Conservation (phyloP, 2,888 invertebrate species). For the Diadegma fenestrale region DNA sequence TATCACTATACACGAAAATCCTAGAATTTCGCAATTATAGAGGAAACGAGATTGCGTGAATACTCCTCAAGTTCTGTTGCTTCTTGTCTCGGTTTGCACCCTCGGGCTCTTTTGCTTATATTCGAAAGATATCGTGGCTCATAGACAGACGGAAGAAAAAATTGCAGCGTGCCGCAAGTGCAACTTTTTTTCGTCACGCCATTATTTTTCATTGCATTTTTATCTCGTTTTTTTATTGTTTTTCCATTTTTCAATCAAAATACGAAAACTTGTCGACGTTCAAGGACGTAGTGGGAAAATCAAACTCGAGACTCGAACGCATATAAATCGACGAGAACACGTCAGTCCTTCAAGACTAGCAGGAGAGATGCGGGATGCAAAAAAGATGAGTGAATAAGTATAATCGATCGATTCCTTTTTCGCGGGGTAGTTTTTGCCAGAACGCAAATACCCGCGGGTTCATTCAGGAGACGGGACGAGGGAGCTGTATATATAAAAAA, state of each 20-base stretch:
- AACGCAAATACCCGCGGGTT: slow-evolving; percentile 28
- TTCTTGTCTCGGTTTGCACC: slow-evolving; percentile 1
- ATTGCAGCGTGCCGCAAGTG: not conserved
- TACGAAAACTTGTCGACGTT: not conserved
- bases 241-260: not conserved
- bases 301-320: not conserved
- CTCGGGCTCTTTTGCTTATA: slow-evolving; percentile 51
- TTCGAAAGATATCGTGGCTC: slow-evolving; percentile 54
- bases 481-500: slow-evolving; percentile 35
- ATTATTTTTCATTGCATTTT: slow-evolving; percentile 4
- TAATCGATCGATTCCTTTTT: slow-evolving; percentile 49
- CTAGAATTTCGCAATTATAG: slow-evolving; percentile 65
- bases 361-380: slow-evolving; percentile 10
- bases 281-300: not conserved
- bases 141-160: slow-evolving; percentile 7
- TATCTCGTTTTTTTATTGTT: not conserved
- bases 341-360: not conserved
- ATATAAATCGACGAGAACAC: not conserved
- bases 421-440: not conserved
- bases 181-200: slow-evolving; percentile 1
- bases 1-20: slow-evolving; percentile 27
- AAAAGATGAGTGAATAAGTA: slow-evolving; percentile 20
- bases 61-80: slow-evolving; percentile 5
- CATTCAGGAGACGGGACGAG: slow-evolving; percentile 42
- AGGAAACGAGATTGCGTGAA: slow-evolving; percentile 59